These are phyloP conservation scores for Sphaeridia pumilis DNA, from an alignment of 2,888 invertebrate genomes.

Conservation along the genomic window DNA sequence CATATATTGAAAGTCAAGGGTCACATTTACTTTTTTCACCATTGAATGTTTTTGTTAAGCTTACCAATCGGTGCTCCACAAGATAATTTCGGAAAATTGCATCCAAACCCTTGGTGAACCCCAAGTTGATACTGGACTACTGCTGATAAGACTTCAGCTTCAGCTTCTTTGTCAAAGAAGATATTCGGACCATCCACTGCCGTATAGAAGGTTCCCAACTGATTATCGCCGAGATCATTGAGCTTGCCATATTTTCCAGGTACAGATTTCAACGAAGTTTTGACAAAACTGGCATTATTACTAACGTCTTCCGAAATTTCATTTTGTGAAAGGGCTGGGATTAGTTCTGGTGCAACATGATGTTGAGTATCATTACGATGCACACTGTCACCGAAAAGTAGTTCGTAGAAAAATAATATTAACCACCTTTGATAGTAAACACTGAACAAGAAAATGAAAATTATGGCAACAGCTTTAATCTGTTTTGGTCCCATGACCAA, in stretches of 20 bases:
- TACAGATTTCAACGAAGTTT: not conserved
- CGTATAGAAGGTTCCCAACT: not conserved
- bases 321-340: not conserved
- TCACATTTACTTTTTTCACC: too few species aligned
- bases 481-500: slow-evolving; percentile 11
- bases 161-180: slow-evolving; percentile 4
- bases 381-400: slow-evolving; percentile 3
- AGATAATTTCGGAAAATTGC: slow-evolving; percentile 12
- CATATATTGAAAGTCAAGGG: not conserved
- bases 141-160: slow-evolving; percentile 4
- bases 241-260: too few species aligned
- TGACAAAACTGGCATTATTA: not conserved
- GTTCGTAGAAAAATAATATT: slow-evolving; percentile 17
- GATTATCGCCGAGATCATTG: not conserved
- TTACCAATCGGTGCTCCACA: slow-evolving; percentile 20
- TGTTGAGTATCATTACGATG: not conserved
- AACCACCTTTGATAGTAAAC: slow-evolving; percentile 23
- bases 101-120: slow-evolving; percentile 5
- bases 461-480: slow-evolving; percentile 14
- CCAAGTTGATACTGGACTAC: slow-evolving; percentile 1
- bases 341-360: not conserved
- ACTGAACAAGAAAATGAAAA: slow-evolving; percentile 20
- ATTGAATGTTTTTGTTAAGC: not conserved
- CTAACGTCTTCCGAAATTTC: not conserved
- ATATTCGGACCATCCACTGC: not conserved